Percentiles rank a stretch among this genome's conserved stretches.
These are phyloP conservation scores for Protomyctophum bolini DNA, from an alignment of 2,113 vertebrate species.

Conservation along the genomic window DNA sequence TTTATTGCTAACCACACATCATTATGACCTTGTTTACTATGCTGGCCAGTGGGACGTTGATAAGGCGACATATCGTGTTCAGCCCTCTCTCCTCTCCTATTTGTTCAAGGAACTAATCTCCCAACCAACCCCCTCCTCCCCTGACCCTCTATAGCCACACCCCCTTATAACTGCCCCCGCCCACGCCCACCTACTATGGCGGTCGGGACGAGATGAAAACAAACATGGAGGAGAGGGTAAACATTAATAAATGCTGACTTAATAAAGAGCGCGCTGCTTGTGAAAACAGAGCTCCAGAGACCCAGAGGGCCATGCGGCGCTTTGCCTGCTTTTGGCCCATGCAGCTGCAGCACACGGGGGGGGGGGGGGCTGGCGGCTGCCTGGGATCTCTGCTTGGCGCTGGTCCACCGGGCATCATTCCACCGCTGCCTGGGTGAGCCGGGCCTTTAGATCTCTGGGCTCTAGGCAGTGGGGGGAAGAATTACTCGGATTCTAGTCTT, in stretches of 20 bases:
- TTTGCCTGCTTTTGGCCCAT: constrained; percentile 32
- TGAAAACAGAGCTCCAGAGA: constrained; percentile 58
- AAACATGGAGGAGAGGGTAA: constrained; percentile 59
- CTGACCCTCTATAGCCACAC: background rate
- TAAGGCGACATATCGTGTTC: constrained; percentile 45
- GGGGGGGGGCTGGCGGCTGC: constrained; percentile 32
- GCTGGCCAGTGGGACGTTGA: constrained; percentile 17
- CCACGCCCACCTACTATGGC: constrained; percentile 36
- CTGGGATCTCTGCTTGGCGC: constrained; percentile 20
- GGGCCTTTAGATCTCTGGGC: constrained; percentile 23
- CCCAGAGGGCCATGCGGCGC: constrained; percentile 39
- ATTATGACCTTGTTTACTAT: constrained; percentile 19
- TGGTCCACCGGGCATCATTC: too few relatives aligned
- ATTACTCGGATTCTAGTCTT: too few relatives aligned
- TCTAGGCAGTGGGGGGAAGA: background rate
- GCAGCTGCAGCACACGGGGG: constrained; percentile 61
- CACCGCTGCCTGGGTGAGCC: constrained; percentile 17
- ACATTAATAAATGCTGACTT: constrained; percentile 70
- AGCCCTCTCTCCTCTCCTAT: constrained; percentile 23
- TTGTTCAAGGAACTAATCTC: constrained; percentile 51
- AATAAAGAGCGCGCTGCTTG: constrained; percentile 52
- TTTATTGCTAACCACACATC: background rate
- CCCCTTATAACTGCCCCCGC: constrained; percentile 23
- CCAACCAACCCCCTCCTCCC: constrained; percentile 16
- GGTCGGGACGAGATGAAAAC: constrained; percentile 63